Evolutionary conservation across 1,140 invertebrate species (phyloP).

Genomic region (Drosophila biarmipes): DNA sequence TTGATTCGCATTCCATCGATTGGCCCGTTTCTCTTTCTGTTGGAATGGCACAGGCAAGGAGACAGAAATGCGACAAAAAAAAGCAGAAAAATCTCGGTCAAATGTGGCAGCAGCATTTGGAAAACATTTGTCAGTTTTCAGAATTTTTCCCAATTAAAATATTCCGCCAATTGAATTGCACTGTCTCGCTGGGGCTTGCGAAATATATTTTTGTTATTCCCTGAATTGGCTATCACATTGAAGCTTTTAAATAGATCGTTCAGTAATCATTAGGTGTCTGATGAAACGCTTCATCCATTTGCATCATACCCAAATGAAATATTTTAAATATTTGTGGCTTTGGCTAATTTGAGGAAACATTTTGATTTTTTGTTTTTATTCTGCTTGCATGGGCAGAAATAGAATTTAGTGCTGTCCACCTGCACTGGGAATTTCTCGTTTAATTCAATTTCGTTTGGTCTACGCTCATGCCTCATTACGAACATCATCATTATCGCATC

Average conservation of each 20-base stretch:
- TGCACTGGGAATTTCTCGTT: slow-evolving; percentile 6
- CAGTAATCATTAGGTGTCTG: neutral
- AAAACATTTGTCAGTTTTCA: neutral
- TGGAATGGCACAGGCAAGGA: no score
- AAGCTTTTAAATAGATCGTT: neutral
- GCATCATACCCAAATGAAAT: neutral
- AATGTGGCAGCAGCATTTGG: slow-evolving; percentile 8
- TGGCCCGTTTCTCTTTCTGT: slow-evolving; percentile 14
- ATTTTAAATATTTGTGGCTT: slow-evolving; percentile 2
- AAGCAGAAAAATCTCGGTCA: slow-evolving; percentile 9
- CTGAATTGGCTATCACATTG: neutral
- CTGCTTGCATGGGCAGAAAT: neutral
- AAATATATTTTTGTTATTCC: neutral
- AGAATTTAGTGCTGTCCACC: slow-evolving; percentile 4
- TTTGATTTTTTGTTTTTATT: slow-evolving; percentile 2
- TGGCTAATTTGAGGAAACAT: neutral
- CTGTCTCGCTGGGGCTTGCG: neutral
- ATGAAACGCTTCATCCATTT: slow-evolving; percentile 4
- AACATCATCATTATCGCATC: slow-evolving; percentile 31
- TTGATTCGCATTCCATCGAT: slow-evolving; percentile 69
- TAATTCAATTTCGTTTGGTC: neutral
- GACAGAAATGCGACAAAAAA: neutral
- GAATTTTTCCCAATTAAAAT: slow-evolving; percentile 3
- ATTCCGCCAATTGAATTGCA: neutral
- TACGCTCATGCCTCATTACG: slow-evolving; percentile 3